Conservation (phyloP, 1,140 invertebrate species). For the Rhopalosiphum padi region DNA sequence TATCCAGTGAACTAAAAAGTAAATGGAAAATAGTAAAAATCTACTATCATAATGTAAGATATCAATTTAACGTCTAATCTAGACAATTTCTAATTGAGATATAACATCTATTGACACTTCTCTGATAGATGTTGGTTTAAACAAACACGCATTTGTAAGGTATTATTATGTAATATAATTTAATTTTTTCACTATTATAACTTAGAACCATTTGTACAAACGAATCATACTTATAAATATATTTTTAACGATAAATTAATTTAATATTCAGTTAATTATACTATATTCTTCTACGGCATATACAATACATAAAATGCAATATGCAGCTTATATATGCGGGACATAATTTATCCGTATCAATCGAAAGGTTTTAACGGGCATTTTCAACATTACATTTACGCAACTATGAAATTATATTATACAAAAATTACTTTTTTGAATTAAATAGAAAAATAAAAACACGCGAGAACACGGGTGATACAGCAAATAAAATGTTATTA, state of each 20-base stretch:
- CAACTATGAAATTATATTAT: neutral
- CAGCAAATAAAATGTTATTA: neutral
- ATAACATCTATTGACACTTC: neutral
- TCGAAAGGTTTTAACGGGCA: neutral
- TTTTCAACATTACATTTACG: neutral
- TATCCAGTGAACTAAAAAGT: neutral
- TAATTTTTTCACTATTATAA: neutral
- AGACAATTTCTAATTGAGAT: neutral
- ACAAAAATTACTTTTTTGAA: neutral
- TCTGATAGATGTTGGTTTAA: neutral
- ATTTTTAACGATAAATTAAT: neutral
- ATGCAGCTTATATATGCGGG: too few species aligned
- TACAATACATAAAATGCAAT: neutral
- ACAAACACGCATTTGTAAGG: neutral
- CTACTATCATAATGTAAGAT: neutral
- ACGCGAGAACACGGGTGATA: neutral
- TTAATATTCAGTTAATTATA: neutral
- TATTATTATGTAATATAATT: neutral
- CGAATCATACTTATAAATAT: neutral
- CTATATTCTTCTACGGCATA: neutral
- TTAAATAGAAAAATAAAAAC: neutral
- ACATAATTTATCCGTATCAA: neutral
- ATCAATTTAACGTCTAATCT: neutral
- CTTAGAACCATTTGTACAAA: neutral
- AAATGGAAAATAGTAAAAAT: neutral